Evolutionary conservation across 2,797 vertebrate species (phyloP), one percentile per base, ranked within the genome.

Genomic region (Danio kyathit): DNA sequence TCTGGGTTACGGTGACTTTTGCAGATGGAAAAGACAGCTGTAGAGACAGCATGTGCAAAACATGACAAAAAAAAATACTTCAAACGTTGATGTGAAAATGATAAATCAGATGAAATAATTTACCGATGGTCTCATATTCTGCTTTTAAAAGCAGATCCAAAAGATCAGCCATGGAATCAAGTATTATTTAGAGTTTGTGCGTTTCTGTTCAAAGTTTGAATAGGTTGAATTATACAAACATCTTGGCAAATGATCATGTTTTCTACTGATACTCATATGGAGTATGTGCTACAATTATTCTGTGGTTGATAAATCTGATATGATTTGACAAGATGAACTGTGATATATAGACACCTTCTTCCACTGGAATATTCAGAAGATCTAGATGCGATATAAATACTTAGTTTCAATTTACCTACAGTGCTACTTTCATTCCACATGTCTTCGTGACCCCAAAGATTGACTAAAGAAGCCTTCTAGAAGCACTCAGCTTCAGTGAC

Each of bases 391-490:
- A 19, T 29, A 29, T 29, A 3, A 29, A 29, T 29, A 1, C 29
- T 29, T 29, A 29, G 29, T 19, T 17, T 56, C 13, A 54, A 10
- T 78, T 69, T 70, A 44, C n/a, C 66, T 71, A 61, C 38, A 52
- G 13, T 79, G 59, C 57, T 63, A 67, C 56, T 79, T 64, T 72
- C 48, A 5, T 21, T 64, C 19, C 17, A 17, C 40, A 60, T 61
- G 38, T 48, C 61, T 71, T 48, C n/a, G n/a, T 74, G 43, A 70
- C 57, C 73, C 65, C 46, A 49, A 66, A 19, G 65, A 38, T 38
- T 38, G 48, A 59, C 41, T n/a, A 49, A 72, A 78, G 69, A 74
- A 52, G 70, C 70, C 40, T 9, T 11, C n/a, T 59, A 51, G 48
- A 74, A 38, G 56, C 38, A n/a, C 41, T 60, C 44, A 21, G 11